Percentiles rank a stretch among this genome's conserved stretches.
Evolutionary conservation across 1,140 invertebrate genomes (phyloP).

Genomic region (Neelides sp.): DNA sequence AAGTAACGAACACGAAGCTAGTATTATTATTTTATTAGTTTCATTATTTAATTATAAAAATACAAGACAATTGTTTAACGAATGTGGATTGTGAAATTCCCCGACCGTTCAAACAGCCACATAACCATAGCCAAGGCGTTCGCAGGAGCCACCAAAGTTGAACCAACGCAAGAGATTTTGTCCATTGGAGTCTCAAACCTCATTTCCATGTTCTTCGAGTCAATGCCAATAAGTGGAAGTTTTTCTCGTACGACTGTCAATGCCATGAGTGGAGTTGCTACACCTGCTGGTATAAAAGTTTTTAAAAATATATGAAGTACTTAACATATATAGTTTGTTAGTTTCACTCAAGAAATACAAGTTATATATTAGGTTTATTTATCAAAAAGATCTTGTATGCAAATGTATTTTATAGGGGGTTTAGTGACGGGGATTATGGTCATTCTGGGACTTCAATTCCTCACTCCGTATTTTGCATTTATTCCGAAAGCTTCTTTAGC

Average conservation of each 20-base stretch:
- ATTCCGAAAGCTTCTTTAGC: conserved; percentile 67
- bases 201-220: conserved; percentile 69
- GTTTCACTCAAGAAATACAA: too few relatives aligned
- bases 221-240: conserved; percentile 74
- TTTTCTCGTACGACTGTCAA: conserved; percentile 75
- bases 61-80: neutral
- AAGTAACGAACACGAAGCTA: too few relatives aligned
- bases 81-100: neutral
- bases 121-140: conserved; percentile 32
- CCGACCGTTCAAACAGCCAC: neutral
- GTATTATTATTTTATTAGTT: conserved; percentile 50
- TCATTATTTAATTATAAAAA: conserved; percentile 2
- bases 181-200: conserved; percentile 69
- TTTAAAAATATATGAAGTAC: too few relatives aligned
- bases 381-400: too few relatives aligned
- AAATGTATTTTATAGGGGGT: conserved; percentile 3
- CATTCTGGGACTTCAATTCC: conserved; percentile 58
- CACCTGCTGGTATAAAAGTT: too few relatives aligned
- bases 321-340: too few relatives aligned
- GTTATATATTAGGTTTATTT: too few relatives aligned
- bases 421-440: conserved; percentile 42
- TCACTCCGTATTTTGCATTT: conserved; percentile 68
- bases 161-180: conserved; percentile 69
- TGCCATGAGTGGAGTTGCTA: too few relatives aligned
- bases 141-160: conserved; percentile 64